Evolutionary conservation across 2,888 invertebrate species (phyloP).

Genomic region (Acleris cristana): DNA sequence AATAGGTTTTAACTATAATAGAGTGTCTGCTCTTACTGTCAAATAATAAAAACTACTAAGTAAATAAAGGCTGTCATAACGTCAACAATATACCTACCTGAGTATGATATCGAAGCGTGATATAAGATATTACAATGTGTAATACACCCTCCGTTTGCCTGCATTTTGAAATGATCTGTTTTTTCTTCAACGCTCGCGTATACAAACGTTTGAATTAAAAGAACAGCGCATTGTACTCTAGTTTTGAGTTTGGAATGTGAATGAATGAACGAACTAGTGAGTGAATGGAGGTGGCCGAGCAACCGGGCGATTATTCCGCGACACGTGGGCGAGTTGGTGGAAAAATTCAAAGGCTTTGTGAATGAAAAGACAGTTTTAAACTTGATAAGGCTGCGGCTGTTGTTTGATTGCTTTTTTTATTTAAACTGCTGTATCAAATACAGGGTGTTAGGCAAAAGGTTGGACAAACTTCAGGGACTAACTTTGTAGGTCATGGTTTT

Average conservation of each 20-base stretch:
- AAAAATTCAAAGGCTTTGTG: constrained; percentile 40
- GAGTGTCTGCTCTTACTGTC: too few relatives aligned
- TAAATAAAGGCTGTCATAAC: too few relatives aligned
- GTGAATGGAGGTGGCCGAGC: constrained; percentile 38
- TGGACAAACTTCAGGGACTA: too few relatives aligned
- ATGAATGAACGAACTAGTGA: constrained; percentile 40
- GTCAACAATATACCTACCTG: too few relatives aligned
- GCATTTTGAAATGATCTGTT: not conserved
- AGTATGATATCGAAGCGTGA: too few relatives aligned
- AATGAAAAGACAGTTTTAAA: not conserved
- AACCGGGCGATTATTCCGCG: constrained; percentile 35
- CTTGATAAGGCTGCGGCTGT: not conserved
- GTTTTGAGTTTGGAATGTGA: constrained; percentile 35
- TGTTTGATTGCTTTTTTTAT: not conserved
- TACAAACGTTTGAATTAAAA: constrained; percentile 36
- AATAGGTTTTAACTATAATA: too few relatives aligned
- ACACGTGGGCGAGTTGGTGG: constrained; percentile 15
- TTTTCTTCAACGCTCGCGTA: not conserved
- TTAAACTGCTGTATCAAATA: not conserved
- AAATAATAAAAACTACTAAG: too few relatives aligned
- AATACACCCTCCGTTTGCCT: too few relatives aligned
- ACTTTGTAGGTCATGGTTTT: too few relatives aligned
- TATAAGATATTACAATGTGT: too few relatives aligned
- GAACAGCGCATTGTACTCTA: constrained; percentile 36
- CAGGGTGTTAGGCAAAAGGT: too few relatives aligned